phyloP scores from a whole-genome alignment of 2,797 vertebrate genomes.

The Mastacembelus armatus region DNA sequence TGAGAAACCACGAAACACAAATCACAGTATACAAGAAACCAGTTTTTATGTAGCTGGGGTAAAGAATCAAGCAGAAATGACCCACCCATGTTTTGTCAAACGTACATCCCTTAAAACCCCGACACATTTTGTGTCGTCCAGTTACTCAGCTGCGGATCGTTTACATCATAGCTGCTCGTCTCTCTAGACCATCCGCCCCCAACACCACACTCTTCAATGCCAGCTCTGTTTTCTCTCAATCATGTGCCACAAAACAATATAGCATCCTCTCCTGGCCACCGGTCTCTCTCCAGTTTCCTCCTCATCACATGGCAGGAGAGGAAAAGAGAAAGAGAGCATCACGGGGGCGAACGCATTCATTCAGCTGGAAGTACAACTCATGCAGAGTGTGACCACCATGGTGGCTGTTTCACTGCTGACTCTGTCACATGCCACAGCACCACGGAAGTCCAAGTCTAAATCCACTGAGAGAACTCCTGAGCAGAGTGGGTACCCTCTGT shows the following conservation, averaged over 20 bases:
- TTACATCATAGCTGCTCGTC: constrained; percentile 29
- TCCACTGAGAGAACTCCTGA: constrained; percentile 47
- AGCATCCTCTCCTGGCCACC: constrained; percentile 57
- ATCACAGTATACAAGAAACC: too few species aligned
- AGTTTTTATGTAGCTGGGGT: too few species aligned
- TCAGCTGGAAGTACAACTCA: constrained; percentile 60
- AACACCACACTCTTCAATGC: constrained; percentile 61
- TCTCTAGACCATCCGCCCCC: constrained; percentile 29
- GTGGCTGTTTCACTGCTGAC: constrained; percentile 61
- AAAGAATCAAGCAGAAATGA: too few species aligned
- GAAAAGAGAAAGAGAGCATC: constrained; percentile 30
- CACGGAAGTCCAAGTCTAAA: constrained; percentile 54
- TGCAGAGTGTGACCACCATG: constrained; percentile 55
- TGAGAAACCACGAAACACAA: too few species aligned
- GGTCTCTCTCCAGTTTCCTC: constrained; percentile 59
- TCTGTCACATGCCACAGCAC: constrained; percentile 65
- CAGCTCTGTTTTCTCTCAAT: constrained; percentile 69
- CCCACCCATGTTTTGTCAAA: too few species aligned
- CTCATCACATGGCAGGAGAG: constrained; percentile 57
- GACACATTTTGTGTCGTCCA: constrained; percentile 8
- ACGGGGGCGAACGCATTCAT: constrained; percentile 52
- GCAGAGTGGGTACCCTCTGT: constrained; percentile 34
- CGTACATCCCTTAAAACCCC: too few species aligned
- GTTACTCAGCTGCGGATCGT: not conserved
- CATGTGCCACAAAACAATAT: constrained; percentile 78